Conservation (phyloP, 2,888 invertebrate species). For the Nasonovia ribisnigri region DNA sequence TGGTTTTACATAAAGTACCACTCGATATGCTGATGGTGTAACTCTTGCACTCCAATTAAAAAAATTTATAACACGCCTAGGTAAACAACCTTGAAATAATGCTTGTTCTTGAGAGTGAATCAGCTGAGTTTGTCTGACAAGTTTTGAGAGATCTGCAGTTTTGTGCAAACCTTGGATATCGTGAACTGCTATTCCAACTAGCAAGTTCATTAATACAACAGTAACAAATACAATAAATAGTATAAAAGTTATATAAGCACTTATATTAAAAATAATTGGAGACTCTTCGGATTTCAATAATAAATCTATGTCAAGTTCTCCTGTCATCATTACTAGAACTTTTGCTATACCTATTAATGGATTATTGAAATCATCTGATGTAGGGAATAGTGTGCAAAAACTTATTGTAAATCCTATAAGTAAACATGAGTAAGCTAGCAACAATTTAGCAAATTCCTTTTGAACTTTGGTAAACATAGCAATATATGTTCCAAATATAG, state of each 20-base stretch:
- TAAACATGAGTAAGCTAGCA: conserved; percentile 87
- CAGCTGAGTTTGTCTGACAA: conserved; percentile 87
- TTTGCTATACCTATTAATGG: conserved; percentile 88
- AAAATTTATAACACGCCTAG: conserved; percentile 81
- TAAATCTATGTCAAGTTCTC: conserved; percentile 84
- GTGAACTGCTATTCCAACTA: conserved; percentile 89
- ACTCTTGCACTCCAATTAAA: conserved; percentile 84
- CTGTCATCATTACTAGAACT: conserved; percentile 90
- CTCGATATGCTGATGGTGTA: conserved; percentile 85
- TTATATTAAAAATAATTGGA: conserved; percentile 83
- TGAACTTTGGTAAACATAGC: conserved; percentile 92
- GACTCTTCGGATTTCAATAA: conserved; percentile 80
- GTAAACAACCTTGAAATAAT: conserved; percentile 83
- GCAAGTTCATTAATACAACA: conserved; percentile 86
- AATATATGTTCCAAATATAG: conserved; percentile 89
- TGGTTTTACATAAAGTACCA: conserved; percentile 86
- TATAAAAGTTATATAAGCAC: conserved; percentile 85
- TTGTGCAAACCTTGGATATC: conserved; percentile 89
- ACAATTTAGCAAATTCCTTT: conserved; percentile 87
- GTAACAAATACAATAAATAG: conserved; percentile 86
- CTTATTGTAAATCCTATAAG: conserved; percentile 88
- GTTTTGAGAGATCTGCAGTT: conserved; percentile 85
- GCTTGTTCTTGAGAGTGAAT: conserved; percentile 88
- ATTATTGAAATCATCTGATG: conserved; percentile 84
- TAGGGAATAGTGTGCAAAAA: conserved; percentile 89